phyloP scores from a whole-genome alignment of 2,888 invertebrate species.

The Morpho helenor region DNA sequence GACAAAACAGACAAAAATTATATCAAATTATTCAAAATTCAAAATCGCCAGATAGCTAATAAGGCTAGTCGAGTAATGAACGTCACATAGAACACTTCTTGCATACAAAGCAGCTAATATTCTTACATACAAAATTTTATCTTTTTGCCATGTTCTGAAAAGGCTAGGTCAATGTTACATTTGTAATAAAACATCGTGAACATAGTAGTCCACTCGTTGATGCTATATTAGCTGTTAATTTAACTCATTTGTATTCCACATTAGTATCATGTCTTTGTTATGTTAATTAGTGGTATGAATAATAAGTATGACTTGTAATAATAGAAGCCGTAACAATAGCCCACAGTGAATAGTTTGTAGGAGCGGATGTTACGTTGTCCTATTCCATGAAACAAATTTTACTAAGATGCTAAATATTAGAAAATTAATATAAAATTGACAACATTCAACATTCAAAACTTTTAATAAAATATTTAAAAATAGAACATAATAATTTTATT shows the following conservation, averaged over 20 bases:
- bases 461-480: too few species aligned
- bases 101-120: background rate
- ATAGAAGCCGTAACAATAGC: background rate
- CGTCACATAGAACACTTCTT: background rate
- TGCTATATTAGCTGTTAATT: constrained; percentile 2
- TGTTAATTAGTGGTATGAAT: background rate
- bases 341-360: too few species aligned
- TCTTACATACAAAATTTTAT: background rate
- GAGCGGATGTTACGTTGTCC: too few species aligned
- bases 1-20: too few species aligned
- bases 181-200: constrained; percentile 1
- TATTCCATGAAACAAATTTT: too few species aligned
- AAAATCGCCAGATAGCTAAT: too few species aligned
- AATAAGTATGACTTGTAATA: background rate
- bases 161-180: background rate
- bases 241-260: background rate
- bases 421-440: too few species aligned
- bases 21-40: too few species aligned
- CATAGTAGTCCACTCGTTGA: background rate
- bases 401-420: too few species aligned
- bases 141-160: background rate
- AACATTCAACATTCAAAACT: too few species aligned
- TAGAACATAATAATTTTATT: too few species aligned
- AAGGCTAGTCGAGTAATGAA: too few species aligned
- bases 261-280: constrained; percentile 4